These are phyloP conservation scores for Setipinna tenuifilis DNA, from an alignment of 2,797 vertebrate genomes.

Conservation along the genomic window DNA sequence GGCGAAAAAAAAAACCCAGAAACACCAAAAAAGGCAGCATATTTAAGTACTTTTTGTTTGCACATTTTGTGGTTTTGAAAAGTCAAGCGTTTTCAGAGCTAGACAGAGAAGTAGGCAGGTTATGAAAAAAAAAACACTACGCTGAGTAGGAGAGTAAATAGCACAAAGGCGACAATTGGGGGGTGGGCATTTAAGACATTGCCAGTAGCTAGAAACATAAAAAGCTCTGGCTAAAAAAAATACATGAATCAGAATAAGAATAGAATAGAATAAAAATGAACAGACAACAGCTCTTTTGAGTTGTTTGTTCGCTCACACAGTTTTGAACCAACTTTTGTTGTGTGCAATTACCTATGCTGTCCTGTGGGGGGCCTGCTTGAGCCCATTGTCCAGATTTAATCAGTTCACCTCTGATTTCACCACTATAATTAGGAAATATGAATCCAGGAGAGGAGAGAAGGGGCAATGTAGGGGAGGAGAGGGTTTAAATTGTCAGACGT, in stretches of 20 bases:
- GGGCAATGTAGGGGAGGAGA: neutral
- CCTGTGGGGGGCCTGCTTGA: constrained; percentile 69
- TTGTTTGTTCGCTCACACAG: neutral
- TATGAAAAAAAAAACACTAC: neutral
- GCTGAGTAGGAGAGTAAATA: neutral
- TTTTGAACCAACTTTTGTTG: constrained; percentile 27
- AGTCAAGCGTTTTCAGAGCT: neutral
- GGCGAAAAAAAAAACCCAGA: neutral
- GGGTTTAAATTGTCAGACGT: constrained; percentile 59
- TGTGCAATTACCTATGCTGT: constrained; percentile 65
- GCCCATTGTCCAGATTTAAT: constrained; percentile 21
- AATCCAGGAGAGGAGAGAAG: constrained; percentile 27
- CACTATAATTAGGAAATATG: constrained; percentile 73
- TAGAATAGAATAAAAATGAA: neutral
- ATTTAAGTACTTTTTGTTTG: constrained; percentile 15
- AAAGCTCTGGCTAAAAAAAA: neutral
- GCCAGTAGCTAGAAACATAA: neutral
- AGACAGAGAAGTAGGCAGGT: neutral
- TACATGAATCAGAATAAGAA: neutral
- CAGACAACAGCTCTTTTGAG: neutral
- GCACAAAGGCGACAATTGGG: neutral
- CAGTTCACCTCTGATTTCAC: constrained; percentile 71
- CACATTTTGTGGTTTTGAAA: constrained; percentile 3
- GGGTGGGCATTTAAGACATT: neutral
- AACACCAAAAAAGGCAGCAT: constrained; percentile 26